These are phyloP conservation scores for Lutraria rhynchaena DNA, from an alignment of 1,140 invertebrate genomes.

Conservation along the genomic window DNA sequence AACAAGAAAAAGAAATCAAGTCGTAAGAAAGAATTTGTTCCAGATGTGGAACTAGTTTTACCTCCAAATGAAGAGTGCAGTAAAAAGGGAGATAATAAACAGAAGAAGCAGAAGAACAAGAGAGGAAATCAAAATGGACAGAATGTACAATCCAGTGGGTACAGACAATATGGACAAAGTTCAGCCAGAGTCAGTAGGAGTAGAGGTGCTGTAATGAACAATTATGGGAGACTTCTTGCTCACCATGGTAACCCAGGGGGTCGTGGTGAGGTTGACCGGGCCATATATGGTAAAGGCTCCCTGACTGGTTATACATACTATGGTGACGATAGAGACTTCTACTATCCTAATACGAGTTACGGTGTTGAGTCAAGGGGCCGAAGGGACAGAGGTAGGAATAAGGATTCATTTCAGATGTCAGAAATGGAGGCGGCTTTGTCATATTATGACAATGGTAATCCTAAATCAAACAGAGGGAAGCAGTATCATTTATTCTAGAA, in stretches of 20 bases:
- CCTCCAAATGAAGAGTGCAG: slow-evolving; percentile 32
- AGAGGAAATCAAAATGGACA: background rate
- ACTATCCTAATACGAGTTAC: slow-evolving; percentile 12
- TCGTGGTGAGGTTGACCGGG: background rate
- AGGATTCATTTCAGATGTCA: slow-evolving; percentile 16
- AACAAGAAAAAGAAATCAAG: slow-evolving; percentile 31
- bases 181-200: background rate
- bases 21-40: slow-evolving; percentile 31
- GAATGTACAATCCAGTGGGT: background rate
- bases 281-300: slow-evolving; percentile 19
- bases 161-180: background rate
- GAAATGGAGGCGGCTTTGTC: slow-evolving; percentile 34
- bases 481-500: slow-evolving; percentile 27
- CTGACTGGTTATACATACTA: slow-evolving; percentile 19
- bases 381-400: background rate
- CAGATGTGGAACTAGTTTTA: slow-evolving; percentile 43
- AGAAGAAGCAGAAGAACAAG: slow-evolving; percentile 7
- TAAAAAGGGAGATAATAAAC: slow-evolving; percentile 22
- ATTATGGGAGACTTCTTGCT: background rate
- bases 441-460: slow-evolving; percentile 18
- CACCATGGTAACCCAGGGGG: slow-evolving; percentile 20
- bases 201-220: background rate
- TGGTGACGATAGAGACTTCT: slow-evolving; percentile 48
- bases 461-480: background rate
- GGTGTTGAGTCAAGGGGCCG: background rate